These are phyloP conservation scores for Pseudorhiza aurosa DNA, from an alignment of 30 jellyfish, hydroid and myxozoan species.

Conservation along the genomic window DNA sequence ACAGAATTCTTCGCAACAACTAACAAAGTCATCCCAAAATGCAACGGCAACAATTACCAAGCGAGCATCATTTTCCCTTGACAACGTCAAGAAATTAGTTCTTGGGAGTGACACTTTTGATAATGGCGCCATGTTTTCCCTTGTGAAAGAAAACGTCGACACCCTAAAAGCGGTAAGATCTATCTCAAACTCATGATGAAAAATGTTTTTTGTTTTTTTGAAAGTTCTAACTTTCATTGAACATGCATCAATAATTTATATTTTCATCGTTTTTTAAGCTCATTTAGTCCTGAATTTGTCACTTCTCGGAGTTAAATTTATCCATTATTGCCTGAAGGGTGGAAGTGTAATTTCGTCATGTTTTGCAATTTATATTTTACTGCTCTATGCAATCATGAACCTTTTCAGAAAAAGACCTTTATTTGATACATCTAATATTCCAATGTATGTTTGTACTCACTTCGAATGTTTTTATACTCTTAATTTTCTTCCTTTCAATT, in stretches of 20 bases:
- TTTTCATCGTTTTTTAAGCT: too few species aligned
- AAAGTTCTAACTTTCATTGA: background rate
- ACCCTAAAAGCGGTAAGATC: constrained; percentile 85
- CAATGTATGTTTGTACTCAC: background rate
- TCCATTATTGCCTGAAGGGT: too few species aligned
- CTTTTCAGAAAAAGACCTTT: too few species aligned
- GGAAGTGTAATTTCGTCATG: too few species aligned
- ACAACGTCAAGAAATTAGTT: constrained; percentile 35
- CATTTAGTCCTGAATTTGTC: too few species aligned
- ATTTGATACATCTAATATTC: background rate
- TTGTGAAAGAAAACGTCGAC: constrained; percentile 81
- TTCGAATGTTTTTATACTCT: background rate
- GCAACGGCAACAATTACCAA: background rate
- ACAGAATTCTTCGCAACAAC: constrained; percentile 23
- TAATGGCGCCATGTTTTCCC: constrained; percentile 26
- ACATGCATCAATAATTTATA: too few species aligned
- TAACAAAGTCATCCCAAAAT: background rate
- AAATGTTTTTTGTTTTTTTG: background rate
- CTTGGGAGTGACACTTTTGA: constrained; percentile 61
- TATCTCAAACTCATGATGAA: too few species aligned
- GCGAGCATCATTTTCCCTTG: constrained; percentile 43
- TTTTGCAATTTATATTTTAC: too few species aligned
- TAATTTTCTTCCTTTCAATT: background rate
- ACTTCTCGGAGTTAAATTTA: too few species aligned
- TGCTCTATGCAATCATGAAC: too few species aligned